Base-by-base conservation (phyloP, 2,888 invertebrate species). In the Yponomeuta sedellus region DNA sequence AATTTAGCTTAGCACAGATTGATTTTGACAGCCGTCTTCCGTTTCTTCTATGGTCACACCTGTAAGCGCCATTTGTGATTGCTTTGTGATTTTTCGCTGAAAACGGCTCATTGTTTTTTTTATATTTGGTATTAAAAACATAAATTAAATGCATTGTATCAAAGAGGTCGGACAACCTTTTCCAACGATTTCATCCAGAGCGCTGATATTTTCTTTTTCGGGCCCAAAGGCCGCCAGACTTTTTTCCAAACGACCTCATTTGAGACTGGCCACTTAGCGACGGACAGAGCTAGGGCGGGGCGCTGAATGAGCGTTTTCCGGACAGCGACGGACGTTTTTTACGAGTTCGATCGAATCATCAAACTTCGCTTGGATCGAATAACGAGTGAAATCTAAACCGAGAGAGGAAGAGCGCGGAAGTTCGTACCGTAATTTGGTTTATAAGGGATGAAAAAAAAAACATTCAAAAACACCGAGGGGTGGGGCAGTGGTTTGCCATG, bases 291-390 rank as follows among this genome's bases (percentile, higher is more conserved):
- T 64, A 68, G 71, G 82, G 82, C 82, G 82, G 72, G 75, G 75
- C 75, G 78, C 81, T 82, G 81, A 82, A 74, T 68, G 67, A 58
- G 75, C 72, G 73, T 73, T 80, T 82, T 82, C 44, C 44, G 44
- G 12, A 16, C 44, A 34, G 34, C 34, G 34, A 34, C 34, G 34
- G 34, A 34, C 34, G 34, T 83, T 83, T 58, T 58, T 58, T 58
- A 58, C 22, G 58, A 58, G 44, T 52, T 16, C 16, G 44, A 52
- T 52, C 44, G 44, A 52, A 52, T 52, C 44, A 52, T 16, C 16
- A 16, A 34, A 52, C 44, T 52, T 52, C 12, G 12, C 4, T 16
- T 52, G 44, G 44, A 52, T 52, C 44, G 44, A 16, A 16, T 12
- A 16, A 52, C 58, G 58, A 58, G n/a, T 58, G 22, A 58, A 58